A percentile compares a stretch with the other conserved stretches of the same genome.
These are phyloP conservation scores for Drosophila colorata DNA, from an alignment of 2,888 invertebrate species.

Conservation along the genomic window DNA sequence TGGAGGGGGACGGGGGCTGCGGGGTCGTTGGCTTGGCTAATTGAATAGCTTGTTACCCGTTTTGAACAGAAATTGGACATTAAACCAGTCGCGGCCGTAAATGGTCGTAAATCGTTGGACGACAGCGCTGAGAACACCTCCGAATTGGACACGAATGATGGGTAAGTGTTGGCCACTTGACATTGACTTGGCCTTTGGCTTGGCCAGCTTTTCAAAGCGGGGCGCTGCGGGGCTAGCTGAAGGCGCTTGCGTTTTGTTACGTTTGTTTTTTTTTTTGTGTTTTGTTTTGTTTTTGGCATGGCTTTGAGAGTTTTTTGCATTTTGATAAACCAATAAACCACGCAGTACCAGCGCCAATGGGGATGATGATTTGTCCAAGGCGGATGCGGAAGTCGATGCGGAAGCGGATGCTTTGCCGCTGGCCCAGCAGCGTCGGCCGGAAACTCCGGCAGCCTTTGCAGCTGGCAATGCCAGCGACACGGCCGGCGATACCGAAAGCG, in stretches of 20 bases:
- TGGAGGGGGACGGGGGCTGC: no score
- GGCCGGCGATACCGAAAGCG: slow-evolving; percentile 42
- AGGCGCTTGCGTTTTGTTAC: slow-evolving; percentile 34
- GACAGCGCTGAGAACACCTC: slow-evolving; percentile 84
- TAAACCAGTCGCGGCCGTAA: slow-evolving; percentile 70
- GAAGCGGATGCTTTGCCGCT: slow-evolving; percentile 27
- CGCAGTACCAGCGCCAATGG: slow-evolving; percentile 73
- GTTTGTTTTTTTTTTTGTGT: neutral
- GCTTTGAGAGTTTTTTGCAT: slow-evolving; percentile 72
- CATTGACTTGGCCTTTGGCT: slow-evolving; percentile 52
- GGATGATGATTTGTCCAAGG: slow-evolving; percentile 73
- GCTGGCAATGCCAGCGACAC: slow-evolving; percentile 26
- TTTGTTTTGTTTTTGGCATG: slow-evolving; percentile 46
- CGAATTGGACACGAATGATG: slow-evolving; percentile 82
- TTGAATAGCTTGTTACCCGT: slow-evolving; percentile 26
- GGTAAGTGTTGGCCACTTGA: slow-evolving; percentile 72
- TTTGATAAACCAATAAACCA: slow-evolving; percentile 49
- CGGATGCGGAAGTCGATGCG: slow-evolving; percentile 52
- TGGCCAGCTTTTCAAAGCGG: slow-evolving; percentile 21
- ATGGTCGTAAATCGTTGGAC: slow-evolving; percentile 78
- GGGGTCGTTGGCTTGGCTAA: slow-evolving; percentile 22
- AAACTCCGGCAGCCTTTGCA: slow-evolving; percentile 59
- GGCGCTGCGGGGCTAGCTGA: slow-evolving; percentile 6
- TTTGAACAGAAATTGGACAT: slow-evolving; percentile 71
- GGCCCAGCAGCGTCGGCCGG: slow-evolving; percentile 48